phyloP scores from a whole-genome alignment of 2,797 vertebrate species.

The Protosalanx chinensis region DNA sequence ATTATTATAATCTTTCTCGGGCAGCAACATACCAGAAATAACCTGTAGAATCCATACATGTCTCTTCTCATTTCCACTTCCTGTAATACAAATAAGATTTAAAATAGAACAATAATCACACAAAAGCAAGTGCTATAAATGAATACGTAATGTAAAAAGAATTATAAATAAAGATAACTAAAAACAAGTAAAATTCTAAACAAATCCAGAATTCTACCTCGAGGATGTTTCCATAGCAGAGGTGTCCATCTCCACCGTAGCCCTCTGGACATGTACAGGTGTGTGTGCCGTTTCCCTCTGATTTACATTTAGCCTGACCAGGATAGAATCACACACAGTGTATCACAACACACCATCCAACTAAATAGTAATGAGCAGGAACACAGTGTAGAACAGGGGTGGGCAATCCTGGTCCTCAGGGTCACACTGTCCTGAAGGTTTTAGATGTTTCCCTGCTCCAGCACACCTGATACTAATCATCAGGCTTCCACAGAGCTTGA shows the following conservation, averaged over 20 bases:
- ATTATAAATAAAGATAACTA: neutral
- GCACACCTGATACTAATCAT: too few species aligned
- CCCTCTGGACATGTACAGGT: slow-evolving; percentile 76
- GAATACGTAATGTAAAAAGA: neutral
- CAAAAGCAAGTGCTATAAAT: neutral
- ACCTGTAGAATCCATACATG: slow-evolving; percentile 66
- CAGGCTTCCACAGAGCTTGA: too few species aligned
- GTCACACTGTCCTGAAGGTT: too few species aligned
- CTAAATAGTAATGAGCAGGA: neutral
- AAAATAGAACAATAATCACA: neutral
- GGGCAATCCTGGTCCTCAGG: too few species aligned
- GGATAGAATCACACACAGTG: slow-evolving; percentile 14
- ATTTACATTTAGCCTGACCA: slow-evolving; percentile 79
- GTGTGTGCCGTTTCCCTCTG: slow-evolving; percentile 58
- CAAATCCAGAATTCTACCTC: slow-evolving; percentile 51
- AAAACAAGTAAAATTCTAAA: neutral
- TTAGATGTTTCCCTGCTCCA: too few species aligned
- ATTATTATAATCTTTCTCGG: too few species aligned
- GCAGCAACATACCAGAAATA: slow-evolving; percentile 72
- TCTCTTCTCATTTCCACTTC: slow-evolving; percentile 77
- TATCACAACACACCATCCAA: neutral
- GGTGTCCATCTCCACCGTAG: slow-evolving; percentile 78
- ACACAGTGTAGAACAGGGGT: neutral
- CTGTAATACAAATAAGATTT: slow-evolving; percentile 64
- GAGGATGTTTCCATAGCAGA: slow-evolving; percentile 82